phyloP scores from a whole-genome alignment of 2,797 vertebrate genomes.

The Sebastiscus albofasciatus region DNA sequence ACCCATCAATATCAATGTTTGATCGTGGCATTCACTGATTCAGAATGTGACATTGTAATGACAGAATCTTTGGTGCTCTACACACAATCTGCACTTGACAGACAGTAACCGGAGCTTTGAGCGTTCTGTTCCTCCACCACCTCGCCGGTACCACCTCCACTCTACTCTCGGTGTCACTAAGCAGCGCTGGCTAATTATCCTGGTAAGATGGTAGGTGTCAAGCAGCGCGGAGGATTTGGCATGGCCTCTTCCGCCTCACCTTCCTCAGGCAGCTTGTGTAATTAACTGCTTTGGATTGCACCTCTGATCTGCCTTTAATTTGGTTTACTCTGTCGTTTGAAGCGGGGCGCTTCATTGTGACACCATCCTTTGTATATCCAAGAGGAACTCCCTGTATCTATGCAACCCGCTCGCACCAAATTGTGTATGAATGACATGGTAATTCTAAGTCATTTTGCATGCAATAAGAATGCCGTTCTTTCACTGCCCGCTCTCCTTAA shows the following conservation, averaged over 20 bases:
- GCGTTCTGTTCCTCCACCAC: background rate
- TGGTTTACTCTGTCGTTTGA: slow-evolving; percentile 9
- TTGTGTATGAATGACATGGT: background rate
- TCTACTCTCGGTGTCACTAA: background rate
- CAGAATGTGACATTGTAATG: background rate
- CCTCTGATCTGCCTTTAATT: slow-evolving; percentile 37
- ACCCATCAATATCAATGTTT: slow-evolving; percentile 9
- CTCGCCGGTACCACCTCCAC: background rate
- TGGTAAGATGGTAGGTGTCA: slow-evolving; percentile 35
- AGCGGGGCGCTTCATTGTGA: background rate
- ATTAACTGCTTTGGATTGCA: slow-evolving; percentile 46
- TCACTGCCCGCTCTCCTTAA: no score
- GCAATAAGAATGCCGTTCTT: background rate
- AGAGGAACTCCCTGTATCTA: background rate
- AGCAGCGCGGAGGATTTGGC: slow-evolving; percentile 30
- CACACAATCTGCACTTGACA: background rate
- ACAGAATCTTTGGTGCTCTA: background rate
- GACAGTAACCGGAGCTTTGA: background rate
- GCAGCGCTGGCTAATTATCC: slow-evolving; percentile 46
- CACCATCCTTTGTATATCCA: background rate
- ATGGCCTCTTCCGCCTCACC: slow-evolving; percentile 12
- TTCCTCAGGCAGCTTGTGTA: slow-evolving; percentile 35
- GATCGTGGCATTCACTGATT: background rate
- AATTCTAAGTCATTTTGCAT: background rate
- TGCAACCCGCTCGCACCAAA: background rate